phyloP scores from a whole-genome alignment of 23 tunicate species.

The Botrylloides violaceus region DNA sequence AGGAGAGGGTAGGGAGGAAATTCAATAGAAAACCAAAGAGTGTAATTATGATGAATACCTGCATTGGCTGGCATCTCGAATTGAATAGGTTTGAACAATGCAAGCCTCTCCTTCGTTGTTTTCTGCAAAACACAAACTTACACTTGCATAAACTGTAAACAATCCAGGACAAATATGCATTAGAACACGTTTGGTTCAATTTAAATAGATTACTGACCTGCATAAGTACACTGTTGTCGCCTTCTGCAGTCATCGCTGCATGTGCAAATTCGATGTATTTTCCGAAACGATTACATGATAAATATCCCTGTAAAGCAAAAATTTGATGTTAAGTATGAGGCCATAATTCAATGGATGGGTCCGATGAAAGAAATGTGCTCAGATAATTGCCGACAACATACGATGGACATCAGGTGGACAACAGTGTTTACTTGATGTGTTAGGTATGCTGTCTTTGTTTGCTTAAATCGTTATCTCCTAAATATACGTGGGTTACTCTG shows the following conservation, averaged over 20 bases:
- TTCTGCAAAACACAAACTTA: no score
- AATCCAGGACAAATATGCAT: no score
- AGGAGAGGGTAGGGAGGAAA: background rate
- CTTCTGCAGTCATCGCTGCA: constrained; percentile 99
- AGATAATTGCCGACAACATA: no score
- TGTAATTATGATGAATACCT: constrained; percentile 7
- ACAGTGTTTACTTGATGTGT: no score
- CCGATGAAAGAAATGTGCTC: no score
- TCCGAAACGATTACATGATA: constrained; percentile 96
- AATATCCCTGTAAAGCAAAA: constrained; percentile 67
- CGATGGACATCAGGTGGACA: no score
- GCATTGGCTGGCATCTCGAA: background rate
- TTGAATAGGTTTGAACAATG: constrained; percentile 42
- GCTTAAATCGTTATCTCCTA: no score
- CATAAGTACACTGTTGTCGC: constrained; percentile 94
- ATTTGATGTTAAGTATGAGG: no score
- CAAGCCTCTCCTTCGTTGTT: constrained; percentile 89
- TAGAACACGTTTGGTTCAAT: background rate
- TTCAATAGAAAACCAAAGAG: background rate
- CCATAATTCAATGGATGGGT: no score
- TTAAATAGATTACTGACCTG: constrained; percentile 35
- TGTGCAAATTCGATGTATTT: constrained; percentile 91
- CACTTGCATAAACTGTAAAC: no score
- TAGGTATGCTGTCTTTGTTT: no score
- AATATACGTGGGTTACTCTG: no score